A percentile compares a stretch with the other conserved stretches of the same genome.
phyloP scores from a whole-genome alignment of 2,797 vertebrate species.

The Bucorvus abyssinicus region DNA sequence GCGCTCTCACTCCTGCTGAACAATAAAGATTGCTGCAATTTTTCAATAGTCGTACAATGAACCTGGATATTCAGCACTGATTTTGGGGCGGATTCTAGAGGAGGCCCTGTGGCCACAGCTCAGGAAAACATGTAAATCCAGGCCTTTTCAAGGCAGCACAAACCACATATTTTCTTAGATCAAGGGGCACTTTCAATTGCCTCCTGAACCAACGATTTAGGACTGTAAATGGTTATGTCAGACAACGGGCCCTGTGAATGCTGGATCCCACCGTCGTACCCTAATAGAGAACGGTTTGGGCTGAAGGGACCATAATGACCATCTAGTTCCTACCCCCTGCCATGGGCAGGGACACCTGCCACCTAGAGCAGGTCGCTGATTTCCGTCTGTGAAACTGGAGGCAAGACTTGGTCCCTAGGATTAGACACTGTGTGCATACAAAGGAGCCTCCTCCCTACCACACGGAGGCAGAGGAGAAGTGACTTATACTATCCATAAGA shows the following conservation, averaged over 20 bases:
- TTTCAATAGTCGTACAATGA: background rate
- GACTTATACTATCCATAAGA: background rate
- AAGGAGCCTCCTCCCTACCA: background rate
- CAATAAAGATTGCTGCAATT: background rate
- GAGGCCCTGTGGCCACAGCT: background rate
- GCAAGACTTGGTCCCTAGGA: background rate
- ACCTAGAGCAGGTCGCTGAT: background rate
- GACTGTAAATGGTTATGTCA: background rate
- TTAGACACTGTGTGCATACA: background rate
- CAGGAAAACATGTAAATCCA: background rate
- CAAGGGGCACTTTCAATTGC: background rate
- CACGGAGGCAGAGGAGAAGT: background rate
- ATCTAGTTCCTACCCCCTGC: background rate
- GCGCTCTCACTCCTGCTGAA: background rate
- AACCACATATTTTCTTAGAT: background rate
- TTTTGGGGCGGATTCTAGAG: accelerated
- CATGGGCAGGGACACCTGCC: background rate
- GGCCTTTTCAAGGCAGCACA: background rate
- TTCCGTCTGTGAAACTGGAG: background rate
- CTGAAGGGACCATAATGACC: background rate
- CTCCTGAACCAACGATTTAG: background rate
- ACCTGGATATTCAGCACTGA: background rate
- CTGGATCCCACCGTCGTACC: background rate
- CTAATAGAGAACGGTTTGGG: background rate
- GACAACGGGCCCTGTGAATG: background rate